Evolutionary conservation across 2,888 invertebrate species (phyloP).

Genomic region (Drosophila anomalata): DNA sequence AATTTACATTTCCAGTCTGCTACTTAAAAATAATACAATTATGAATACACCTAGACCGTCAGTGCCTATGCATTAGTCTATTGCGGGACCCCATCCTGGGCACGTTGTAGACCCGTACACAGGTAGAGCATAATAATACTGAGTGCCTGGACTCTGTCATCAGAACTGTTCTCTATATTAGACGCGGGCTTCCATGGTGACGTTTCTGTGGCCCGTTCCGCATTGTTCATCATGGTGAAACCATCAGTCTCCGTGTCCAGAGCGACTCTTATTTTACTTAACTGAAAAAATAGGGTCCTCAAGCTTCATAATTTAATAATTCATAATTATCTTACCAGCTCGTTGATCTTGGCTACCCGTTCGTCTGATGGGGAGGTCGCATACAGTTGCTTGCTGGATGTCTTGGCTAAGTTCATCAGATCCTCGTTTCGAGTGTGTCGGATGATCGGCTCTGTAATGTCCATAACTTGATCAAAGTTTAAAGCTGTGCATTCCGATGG

Average conservation of each 20-base stretch:
- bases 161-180: conserved; percentile 85
- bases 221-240: conserved; percentile 54
- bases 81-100: conserved; percentile 81
- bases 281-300: conserved; percentile 84
- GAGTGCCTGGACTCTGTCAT: conserved; percentile 94
- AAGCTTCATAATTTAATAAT: not conserved
- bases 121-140: conserved; percentile 97
- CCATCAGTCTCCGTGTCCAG: conserved; percentile 88
- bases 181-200: conserved; percentile 67
- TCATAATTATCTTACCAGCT: conserved; percentile 89
- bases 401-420: conserved; percentile 94
- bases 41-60: not conserved
- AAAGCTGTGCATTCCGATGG: conserved; percentile 71
- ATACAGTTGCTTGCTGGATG: conserved; percentile 93
- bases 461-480: conserved; percentile 78
- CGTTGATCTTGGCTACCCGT: conserved; percentile 91
- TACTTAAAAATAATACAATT: conserved; percentile 37
- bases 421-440: conserved; percentile 87
- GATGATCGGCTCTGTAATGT: conserved; percentile 82
- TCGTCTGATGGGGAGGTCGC: conserved; percentile 88
- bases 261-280: conserved; percentile 89
- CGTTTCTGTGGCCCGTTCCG: conserved; percentile 84
- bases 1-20: conserved; percentile 68
- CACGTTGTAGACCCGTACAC: conserved; percentile 94
- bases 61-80: conserved; percentile 44